phyloP scores from a whole-genome alignment of 2,888 invertebrate species.

The Margaritifera margaritifera region DNA sequence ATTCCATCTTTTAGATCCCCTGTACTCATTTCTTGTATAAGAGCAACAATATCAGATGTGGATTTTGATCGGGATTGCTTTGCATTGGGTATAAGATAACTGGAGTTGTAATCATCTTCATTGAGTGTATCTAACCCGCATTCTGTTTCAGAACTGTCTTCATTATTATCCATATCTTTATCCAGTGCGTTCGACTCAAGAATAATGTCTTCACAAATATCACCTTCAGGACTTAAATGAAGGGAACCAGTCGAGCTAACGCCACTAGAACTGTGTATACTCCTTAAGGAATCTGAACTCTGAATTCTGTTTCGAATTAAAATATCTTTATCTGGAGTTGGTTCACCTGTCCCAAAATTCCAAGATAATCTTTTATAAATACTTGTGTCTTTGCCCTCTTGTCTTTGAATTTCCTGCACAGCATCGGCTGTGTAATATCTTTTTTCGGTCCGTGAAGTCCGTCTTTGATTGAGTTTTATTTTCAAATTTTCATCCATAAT shows the following conservation, averaged over 20 bases:
- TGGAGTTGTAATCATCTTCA: conserved; percentile 29
- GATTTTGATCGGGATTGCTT: conserved; percentile 48
- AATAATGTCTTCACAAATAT: conserved; percentile 61
- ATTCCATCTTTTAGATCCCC: conserved; percentile 63
- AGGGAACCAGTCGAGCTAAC: conserved; percentile 74
- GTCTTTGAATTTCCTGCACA: conserved; percentile 77
- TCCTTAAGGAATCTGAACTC: conserved; percentile 72
- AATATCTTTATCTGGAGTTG: conserved; percentile 50
- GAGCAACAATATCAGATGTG: conserved; percentile 55
- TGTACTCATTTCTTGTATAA: conserved; percentile 53
- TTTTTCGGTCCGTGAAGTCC: conserved; percentile 68
- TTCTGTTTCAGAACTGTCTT: conserved; percentile 23
- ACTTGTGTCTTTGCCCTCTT: conserved; percentile 68
- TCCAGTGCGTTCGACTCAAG: conserved; percentile 17
- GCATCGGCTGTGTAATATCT: conserved; percentile 81
- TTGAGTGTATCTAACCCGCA: conserved; percentile 22
- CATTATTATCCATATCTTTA: conserved; percentile 32
- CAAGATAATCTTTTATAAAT: conserved; percentile 80
- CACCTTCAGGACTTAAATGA: conserved; percentile 66
- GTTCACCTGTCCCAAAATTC: conserved; percentile 75
- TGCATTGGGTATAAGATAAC: conserved; percentile 7
- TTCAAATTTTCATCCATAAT: conserved; percentile 56
- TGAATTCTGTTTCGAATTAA: conserved; percentile 62
- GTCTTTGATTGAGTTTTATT: conserved; percentile 66
- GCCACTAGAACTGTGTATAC: conserved; percentile 73